phyloP scores from a whole-genome alignment of 2,113 vertebrate species.

The Madoqua kirkii region DNA sequence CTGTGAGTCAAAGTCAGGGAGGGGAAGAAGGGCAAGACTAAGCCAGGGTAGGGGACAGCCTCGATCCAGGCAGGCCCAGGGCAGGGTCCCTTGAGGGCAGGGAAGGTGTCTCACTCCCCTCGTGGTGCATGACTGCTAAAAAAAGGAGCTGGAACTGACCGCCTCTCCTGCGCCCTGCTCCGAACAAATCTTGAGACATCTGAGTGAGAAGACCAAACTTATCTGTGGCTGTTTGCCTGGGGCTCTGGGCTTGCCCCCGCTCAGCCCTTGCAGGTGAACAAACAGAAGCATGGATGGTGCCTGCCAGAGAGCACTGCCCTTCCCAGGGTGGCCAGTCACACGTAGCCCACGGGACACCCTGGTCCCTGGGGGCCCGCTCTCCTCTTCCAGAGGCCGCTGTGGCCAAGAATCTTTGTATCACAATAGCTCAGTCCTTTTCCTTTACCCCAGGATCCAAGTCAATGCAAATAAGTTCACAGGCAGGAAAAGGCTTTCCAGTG shows the following conservation, averaged over 20 bases:
- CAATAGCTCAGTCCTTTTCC: not conserved
- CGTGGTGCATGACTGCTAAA: not conserved
- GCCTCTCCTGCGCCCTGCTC: not conserved
- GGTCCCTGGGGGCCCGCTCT: not conserved
- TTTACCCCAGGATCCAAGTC: not conserved
- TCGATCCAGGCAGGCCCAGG: not conserved
- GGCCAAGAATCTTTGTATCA: not conserved
- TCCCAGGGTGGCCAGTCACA: not conserved
- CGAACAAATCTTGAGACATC: not conserved
- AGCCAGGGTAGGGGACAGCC: not conserved
- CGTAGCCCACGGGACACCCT: accelerated
- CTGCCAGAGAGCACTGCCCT: not conserved
- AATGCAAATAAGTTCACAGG: not conserved
- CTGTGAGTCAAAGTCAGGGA: not conserved
- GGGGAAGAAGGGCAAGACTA: not conserved
- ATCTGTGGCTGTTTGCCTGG: not conserved
- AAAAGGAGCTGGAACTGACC: not conserved
- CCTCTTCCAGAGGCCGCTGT: not conserved
- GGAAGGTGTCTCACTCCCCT: not conserved
- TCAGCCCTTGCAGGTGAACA: not conserved
- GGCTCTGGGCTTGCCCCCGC: not conserved
- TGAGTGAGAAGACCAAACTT: not conserved
- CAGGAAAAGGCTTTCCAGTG: not conserved
- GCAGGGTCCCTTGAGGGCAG: not conserved
- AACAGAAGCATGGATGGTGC: not conserved